A percentile compares a stretch with the other conserved stretches of the same genome.
Evolutionary conservation across 2,888 invertebrate genomes (phyloP).

Genomic region (Patella pellucida): DNA sequence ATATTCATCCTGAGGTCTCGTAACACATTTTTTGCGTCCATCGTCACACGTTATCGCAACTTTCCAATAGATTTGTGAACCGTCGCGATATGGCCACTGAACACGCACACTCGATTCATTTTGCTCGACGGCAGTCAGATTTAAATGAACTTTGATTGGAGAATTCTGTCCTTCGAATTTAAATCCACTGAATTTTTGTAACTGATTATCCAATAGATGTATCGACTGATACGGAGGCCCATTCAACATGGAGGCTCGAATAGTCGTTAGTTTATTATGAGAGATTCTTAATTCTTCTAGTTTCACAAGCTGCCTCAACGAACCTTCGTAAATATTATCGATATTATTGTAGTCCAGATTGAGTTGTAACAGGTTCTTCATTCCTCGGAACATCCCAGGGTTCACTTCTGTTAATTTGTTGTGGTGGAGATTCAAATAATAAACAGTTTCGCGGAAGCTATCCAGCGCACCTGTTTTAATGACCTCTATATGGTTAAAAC

Average conservation of each 20-base stretch:
- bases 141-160: slow-evolving; percentile 25
- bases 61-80: slow-evolving; percentile 42
- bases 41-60: slow-evolving; percentile 27
- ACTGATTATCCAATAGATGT: slow-evolving; percentile 32
- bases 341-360: slow-evolving; percentile 33
- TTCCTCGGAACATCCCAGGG: slow-evolving; percentile 50
- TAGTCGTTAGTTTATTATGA: slow-evolving; percentile 28
- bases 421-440: slow-evolving; percentile 39
- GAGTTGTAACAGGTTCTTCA: slow-evolving; percentile 37
- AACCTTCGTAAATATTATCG: slow-evolving; percentile 24
- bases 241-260: slow-evolving; percentile 23
- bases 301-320: slow-evolving; percentile 28
- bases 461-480: slow-evolving; percentile 50
- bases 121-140: slow-evolving; percentile 23
- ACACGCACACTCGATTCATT: slow-evolving; percentile 23
- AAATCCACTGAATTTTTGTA: slow-evolving; percentile 32
- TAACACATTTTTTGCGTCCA: background rate
- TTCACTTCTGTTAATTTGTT: slow-evolving; percentile 36
- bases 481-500: slow-evolving; percentile 42
- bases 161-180: slow-evolving; percentile 25
- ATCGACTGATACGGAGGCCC: slow-evolving; percentile 27
- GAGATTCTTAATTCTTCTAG: slow-evolving; percentile 34
- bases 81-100: slow-evolving; percentile 37
- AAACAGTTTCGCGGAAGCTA: slow-evolving; percentile 49
- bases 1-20: slow-evolving; percentile 21